A percentile compares a stretch with the other conserved stretches of the same genome.
phyloP scores from a whole-genome alignment of 2,797 vertebrate species.

The Lithobates pipiens region DNA sequence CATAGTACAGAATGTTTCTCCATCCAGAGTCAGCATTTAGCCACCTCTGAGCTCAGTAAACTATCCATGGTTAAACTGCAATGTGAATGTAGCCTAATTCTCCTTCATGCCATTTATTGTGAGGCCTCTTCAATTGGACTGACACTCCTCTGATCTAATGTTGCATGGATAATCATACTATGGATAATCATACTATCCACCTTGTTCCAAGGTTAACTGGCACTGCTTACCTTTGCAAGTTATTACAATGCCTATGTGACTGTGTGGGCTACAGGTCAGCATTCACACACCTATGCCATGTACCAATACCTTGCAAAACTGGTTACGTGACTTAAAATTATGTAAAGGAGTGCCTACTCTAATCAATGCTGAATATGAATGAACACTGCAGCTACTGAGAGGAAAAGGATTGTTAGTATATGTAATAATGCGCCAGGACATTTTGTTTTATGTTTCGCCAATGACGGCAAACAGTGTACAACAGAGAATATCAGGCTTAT shows the following conservation, averaged over 20 bases:
- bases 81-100: too few relatives aligned
- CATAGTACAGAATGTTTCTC: too few relatives aligned
- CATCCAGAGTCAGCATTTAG: too few relatives aligned
- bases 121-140: not conserved
- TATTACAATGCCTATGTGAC: constrained; percentile 37
- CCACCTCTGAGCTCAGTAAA: too few relatives aligned
- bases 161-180: not conserved
- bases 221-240: not conserved
- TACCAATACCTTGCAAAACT: constrained; percentile 43
- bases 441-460: not conserved
- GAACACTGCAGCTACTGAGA: not conserved
- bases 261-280: constrained; percentile 49
- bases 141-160: not conserved
- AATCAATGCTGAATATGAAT: constrained; percentile 22
- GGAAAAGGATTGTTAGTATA: not conserved
- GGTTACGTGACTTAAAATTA: constrained; percentile 44
- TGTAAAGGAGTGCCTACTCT: constrained; percentile 21
- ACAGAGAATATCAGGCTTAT: not conserved
- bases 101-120: not conserved
- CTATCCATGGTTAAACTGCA: too few relatives aligned
- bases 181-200: not conserved
- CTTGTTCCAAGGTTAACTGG: not conserved
- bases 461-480: not conserved
- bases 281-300: constrained; percentile 41
- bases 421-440: not conserved